These are phyloP conservation scores for Clupea harengus DNA, from an alignment of 2,113 vertebrate species.

Conservation along the genomic window DNA sequence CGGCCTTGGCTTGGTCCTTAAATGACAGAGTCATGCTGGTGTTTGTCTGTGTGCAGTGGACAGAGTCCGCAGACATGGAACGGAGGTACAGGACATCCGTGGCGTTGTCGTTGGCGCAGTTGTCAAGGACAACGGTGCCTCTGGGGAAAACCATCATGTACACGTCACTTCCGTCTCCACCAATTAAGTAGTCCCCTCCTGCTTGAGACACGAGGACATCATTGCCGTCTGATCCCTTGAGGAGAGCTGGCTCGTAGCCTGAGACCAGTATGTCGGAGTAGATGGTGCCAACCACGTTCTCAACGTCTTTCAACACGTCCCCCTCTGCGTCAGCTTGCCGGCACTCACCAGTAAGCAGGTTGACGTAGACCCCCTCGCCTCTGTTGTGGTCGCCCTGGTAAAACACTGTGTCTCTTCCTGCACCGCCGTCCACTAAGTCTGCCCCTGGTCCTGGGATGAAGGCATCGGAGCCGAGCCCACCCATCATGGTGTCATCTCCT, in stretches of 20 bases:
- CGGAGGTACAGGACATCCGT: slow-evolving; percentile 49
- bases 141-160: slow-evolving; percentile 44
- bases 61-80: not conserved
- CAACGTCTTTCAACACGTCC: slow-evolving; percentile 57
- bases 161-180: slow-evolving; percentile 54
- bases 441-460: slow-evolving; percentile 58
- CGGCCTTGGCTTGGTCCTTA: too few species aligned
- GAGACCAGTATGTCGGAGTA: slow-evolving; percentile 53
- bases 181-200: slow-evolving; percentile 54
- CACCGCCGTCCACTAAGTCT: slow-evolving; percentile 53
- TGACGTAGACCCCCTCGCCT: slow-evolving; percentile 56
- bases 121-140: slow-evolving; percentile 48
- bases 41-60: not conserved
- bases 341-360: slow-evolving; percentile 51
- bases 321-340: slow-evolving; percentile 50
- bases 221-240: slow-evolving; percentile 55
- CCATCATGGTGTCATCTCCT: slow-evolving; percentile 54
- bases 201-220: slow-evolving; percentile 51
- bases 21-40: not conserved
- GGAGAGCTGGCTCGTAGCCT: slow-evolving; percentile 51
- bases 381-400: slow-evolving; percentile 46
- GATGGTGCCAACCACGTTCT: slow-evolving; percentile 55
- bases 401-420: slow-evolving; percentile 55
- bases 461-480: slow-evolving; percentile 46
- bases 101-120: slow-evolving; percentile 51